Evolutionary conservation across 2,888 invertebrate genomes (phyloP).

Genomic region (Drosophila hamatofila): DNA sequence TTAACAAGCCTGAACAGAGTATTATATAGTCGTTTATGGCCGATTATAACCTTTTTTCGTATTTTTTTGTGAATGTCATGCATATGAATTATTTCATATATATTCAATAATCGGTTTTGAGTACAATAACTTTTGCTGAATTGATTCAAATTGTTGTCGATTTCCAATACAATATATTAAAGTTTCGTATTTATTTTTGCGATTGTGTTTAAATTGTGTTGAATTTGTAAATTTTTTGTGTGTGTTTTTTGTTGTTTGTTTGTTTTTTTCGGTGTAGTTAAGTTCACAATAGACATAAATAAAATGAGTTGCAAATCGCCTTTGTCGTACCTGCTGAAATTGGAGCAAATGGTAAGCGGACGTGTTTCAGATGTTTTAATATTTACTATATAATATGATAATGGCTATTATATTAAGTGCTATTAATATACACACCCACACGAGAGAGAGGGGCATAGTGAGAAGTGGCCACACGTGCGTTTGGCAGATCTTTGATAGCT

Average conservation of each 20-base stretch:
- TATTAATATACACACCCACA: constrained; percentile 20
- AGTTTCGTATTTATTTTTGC: constrained; percentile 6
- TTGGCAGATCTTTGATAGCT: constrained; percentile 7
- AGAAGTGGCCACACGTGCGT: constrained; percentile 45
- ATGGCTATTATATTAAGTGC: constrained; percentile 29
- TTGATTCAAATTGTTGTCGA: constrained; percentile 16
- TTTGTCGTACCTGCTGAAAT: constrained; percentile 76
- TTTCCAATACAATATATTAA: constrained; percentile 18
- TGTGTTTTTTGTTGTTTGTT: not conserved
- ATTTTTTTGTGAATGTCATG: constrained; percentile 32
- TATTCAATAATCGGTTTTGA: constrained; percentile 27
- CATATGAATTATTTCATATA: constrained; percentile 29
- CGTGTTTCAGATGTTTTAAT: not conserved
- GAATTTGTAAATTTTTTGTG: not conserved
- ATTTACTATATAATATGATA: constrained; percentile 8
- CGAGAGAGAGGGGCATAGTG: too few species aligned
- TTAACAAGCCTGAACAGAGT: not conserved
- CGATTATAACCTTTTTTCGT: not conserved
- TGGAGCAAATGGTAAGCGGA: constrained; percentile 82
- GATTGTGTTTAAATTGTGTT: constrained; percentile 6
- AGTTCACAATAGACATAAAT: constrained; percentile 7
- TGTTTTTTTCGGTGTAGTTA: not conserved
- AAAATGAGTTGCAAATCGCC: constrained; percentile 60
- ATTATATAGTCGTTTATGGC: not conserved
- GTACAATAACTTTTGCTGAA: constrained; percentile 32